These are phyloP conservation scores for Cantharis rustica DNA, from an alignment of 2,888 invertebrate species.

Conservation along the genomic window DNA sequence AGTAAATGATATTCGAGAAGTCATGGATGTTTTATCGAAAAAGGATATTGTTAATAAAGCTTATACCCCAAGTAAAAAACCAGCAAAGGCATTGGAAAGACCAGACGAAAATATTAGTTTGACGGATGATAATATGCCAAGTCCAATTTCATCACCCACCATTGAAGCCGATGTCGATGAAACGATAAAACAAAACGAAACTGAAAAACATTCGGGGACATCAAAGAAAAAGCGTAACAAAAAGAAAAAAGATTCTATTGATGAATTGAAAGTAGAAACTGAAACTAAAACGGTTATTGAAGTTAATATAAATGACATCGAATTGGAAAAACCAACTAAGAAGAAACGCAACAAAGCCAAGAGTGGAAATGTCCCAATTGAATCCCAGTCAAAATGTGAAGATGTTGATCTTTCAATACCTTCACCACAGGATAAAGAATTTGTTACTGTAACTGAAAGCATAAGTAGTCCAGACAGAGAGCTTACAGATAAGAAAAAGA, in stretches of 20 bases:
- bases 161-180: not conserved
- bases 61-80: not conserved
- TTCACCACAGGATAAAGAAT: not conserved
- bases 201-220: not conserved
- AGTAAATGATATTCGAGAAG: constrained; percentile 51
- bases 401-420: not conserved
- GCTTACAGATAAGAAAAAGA: not conserved
- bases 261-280: not conserved
- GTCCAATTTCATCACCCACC: not conserved
- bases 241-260: not conserved
- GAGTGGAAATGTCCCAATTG: not conserved
- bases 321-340: not conserved
- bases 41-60: constrained; percentile 13
- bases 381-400: not conserved
- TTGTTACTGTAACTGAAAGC: not conserved
- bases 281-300: not conserved
- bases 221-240: not conserved
- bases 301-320: not conserved
- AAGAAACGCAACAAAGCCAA: not conserved
- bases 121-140: not conserved
- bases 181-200: not conserved
- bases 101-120: not conserved
- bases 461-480: not conserved
- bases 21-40: constrained; percentile 48
- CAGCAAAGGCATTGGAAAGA: not conserved